Conservation (phyloP, 2,888 invertebrate genomes). For the Achlya flavicornis region DNA sequence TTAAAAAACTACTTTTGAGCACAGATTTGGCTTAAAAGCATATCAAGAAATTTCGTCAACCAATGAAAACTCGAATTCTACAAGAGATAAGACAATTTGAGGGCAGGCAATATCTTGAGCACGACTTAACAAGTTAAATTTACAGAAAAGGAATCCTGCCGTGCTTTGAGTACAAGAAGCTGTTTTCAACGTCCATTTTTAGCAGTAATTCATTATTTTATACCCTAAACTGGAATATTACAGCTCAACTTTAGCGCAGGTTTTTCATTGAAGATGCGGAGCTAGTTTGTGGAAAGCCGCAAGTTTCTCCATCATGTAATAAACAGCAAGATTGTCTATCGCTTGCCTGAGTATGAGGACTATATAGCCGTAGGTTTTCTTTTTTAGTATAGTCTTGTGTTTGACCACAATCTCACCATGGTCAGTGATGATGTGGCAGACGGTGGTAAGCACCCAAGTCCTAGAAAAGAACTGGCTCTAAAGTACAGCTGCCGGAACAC, state of each 20-base stretch:
- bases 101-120: background rate
- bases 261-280: background rate
- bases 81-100: background rate
- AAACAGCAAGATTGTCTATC: conserved; percentile 1
- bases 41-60: background rate
- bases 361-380: no score
- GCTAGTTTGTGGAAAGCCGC: background rate
- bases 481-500: no score
- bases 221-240: background rate
- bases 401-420: no score
- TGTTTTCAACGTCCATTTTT: background rate
- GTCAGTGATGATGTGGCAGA: no score
- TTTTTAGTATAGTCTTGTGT: no score
- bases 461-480: no score
- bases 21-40: background rate
- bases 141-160: background rate
- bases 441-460: no score
- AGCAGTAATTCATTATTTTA: background rate
- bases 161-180: background rate
- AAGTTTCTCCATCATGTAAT: conserved; percentile 1
- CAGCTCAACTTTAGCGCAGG: background rate
- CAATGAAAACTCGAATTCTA: background rate
- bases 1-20: background rate
- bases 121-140: background rate
- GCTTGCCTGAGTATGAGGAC: no score